Base-by-base conservation (phyloP, 2,888 invertebrate species). In the Protodeltote pygarga region DNA sequence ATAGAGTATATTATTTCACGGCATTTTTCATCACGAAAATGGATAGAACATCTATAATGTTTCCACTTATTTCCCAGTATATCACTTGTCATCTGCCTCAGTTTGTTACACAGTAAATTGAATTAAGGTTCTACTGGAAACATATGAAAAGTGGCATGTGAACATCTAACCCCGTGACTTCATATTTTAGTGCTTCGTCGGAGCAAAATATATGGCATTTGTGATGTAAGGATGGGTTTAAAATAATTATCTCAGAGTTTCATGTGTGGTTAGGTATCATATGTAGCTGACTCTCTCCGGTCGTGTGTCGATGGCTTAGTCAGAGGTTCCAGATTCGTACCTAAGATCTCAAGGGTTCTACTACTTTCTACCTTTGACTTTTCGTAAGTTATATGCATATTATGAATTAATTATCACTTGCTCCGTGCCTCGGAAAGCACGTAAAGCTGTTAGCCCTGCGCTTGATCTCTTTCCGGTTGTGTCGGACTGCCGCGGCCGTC, bases 1-100 rank as follows among this genome's bases (percentile, higher is more conserved):
- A 68, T 73, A 60, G 39, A 71, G 73, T 74, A 73, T 73, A 72
- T 75, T 71, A 71, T 73, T 73, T 75, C 62, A 71, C 71, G 61
- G 62, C 50, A 59, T 53, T 64, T 73, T 69, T 73, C 64, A 70
- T 73, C 67, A 72, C 53, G 46, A 61, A 68, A 71, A 71, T 68
- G 66, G 65, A 61, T 61, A 50, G 45, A 47, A 65, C 59, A 60
- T 41, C 20, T 33, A 24, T 38, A 13, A 19, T 44, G 13, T 54
- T 54, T 25, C 23, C 23, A 23, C 25, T 47, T 58, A 42, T 47
- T 35, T 38, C 29, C 16, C 19, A 27, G 20, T 27, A 23, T 41
- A 29, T 44, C 17, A 19, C 27, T 52, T 52, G 53, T 35, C 44
- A 51, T 24, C 38, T 52, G 11, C 4, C 20, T 27, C 35, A 11